phyloP scores from a whole-genome alignment of 2,888 invertebrate genomes.

The Hipparchia sbordonii region DNA sequence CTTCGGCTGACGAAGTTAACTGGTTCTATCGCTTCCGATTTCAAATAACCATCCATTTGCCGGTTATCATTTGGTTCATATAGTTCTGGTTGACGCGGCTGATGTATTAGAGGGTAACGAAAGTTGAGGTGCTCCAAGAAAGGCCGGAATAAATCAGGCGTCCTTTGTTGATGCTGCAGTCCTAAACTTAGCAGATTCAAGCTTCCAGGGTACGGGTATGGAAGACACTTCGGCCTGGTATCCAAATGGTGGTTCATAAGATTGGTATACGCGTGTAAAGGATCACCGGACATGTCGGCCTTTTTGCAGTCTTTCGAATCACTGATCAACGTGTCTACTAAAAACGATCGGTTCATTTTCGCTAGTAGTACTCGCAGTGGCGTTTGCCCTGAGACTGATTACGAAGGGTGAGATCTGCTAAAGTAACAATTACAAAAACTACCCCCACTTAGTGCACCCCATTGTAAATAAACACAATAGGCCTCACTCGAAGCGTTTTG shows the following conservation, averaged over 20 bases:
- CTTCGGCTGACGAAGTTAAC: constrained; percentile 62
- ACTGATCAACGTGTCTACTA: constrained; percentile 91
- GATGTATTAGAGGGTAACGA: constrained; percentile 70
- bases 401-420: constrained; percentile 58
- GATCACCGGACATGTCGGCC: constrained; percentile 66
- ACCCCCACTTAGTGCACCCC: constrained; percentile 80
- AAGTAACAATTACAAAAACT: constrained; percentile 82
- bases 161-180: constrained; percentile 82
- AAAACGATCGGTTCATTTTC: constrained; percentile 90
- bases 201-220: constrained; percentile 85
- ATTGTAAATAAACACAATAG: constrained; percentile 80
- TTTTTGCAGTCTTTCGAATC: constrained; percentile 79
- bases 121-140: constrained; percentile 74
- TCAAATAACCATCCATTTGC: constrained; percentile 59
- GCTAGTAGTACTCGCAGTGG: constrained; percentile 45
- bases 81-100: constrained; percentile 64
- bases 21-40: constrained; percentile 67
- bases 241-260: constrained; percentile 65
- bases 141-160: constrained; percentile 76
- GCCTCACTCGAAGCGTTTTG: constrained; percentile 80
- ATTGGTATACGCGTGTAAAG: constrained; percentile 65
- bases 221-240: constrained; percentile 77
- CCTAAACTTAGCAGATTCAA: constrained; percentile 85
- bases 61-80: constrained; percentile 58
- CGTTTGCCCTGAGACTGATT: constrained; percentile 64